These are phyloP conservation scores for Oligia strigilis DNA, from an alignment of 2,888 invertebrate genomes.

Conservation along the genomic window DNA sequence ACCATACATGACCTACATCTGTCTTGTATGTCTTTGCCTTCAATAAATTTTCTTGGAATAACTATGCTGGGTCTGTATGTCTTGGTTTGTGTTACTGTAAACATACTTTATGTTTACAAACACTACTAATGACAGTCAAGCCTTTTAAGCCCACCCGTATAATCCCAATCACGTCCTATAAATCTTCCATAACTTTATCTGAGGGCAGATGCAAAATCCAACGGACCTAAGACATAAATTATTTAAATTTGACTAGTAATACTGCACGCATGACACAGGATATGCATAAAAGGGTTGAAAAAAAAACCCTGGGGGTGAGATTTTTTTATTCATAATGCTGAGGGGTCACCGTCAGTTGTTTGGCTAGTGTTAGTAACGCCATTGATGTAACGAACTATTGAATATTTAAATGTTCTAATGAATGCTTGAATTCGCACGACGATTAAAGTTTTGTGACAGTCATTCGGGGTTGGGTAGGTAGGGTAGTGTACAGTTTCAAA, in stretches of 20 bases:
- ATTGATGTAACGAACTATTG: constrained; percentile 82
- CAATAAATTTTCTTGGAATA: not conserved
- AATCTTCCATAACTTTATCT: constrained; percentile 70
- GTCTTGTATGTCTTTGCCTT: not conserved
- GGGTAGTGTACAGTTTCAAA: constrained; percentile 30
- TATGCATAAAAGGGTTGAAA: constrained; percentile 89
- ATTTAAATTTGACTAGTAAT: constrained; percentile 90
- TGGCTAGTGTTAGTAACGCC: constrained; percentile 81
- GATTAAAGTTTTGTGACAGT: constrained; percentile 69
- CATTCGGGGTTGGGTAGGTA: constrained; percentile 26
- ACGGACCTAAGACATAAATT: constrained; percentile 87
- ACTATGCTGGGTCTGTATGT: not conserved
- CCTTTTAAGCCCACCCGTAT: constrained; percentile 56
- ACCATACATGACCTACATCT: not conserved
- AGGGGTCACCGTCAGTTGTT: constrained; percentile 77
- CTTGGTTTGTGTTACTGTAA: no score
- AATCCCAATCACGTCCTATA: constrained; percentile 51
- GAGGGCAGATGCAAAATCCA: constrained; percentile 85
- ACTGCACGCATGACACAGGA: constrained; percentile 87
- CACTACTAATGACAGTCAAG: constrained; percentile 40
- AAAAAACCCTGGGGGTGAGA: constrained; percentile 84
- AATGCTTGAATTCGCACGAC: constrained; percentile 83
- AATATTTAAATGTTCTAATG: constrained; percentile 77
- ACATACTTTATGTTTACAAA: constrained; percentile 8
- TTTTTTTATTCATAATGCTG: constrained; percentile 80